These are phyloP conservation scores for Conomelus anceps DNA, from an alignment of 2,888 invertebrate genomes.

Conservation along the genomic window DNA sequence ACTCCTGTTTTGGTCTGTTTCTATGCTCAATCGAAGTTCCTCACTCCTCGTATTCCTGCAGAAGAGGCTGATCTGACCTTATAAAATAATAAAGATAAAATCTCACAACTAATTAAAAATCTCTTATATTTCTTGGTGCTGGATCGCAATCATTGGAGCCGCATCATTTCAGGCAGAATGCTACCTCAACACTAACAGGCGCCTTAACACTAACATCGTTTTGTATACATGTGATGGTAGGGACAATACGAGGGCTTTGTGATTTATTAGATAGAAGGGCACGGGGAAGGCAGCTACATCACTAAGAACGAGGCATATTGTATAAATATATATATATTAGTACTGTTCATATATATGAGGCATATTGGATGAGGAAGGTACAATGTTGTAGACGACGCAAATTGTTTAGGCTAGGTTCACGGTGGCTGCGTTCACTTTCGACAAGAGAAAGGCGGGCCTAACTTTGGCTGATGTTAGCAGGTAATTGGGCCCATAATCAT, in stretches of 20 bases:
- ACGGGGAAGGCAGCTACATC: background rate
- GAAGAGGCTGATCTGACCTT: no score
- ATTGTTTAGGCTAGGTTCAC: background rate
- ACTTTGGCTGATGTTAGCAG: background rate
- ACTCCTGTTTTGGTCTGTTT: no score
- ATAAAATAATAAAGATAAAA: no score
- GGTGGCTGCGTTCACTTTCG: background rate
- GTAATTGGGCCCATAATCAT: background rate
- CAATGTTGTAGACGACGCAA: background rate
- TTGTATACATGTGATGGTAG: background rate
- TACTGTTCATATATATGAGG: no score
- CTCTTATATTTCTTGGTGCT: background rate
- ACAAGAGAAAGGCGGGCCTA: background rate
- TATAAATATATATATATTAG: no score
- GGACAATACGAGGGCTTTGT: background rate
- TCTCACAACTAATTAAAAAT: background rate
- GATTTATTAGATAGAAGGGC: background rate
- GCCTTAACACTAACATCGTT: no score
- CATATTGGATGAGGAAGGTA: background rate
- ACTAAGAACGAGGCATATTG: no score
- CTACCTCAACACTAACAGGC: background rate
- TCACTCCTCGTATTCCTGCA: no score
- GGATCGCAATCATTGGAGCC: background rate
- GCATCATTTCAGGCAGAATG: background rate
- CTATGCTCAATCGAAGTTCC: no score